A percentile compares a stretch with the other conserved stretches of the same genome.
Evolutionary conservation across 2,888 invertebrate species (phyloP).

Genomic region (Bhutanitis thaidina): DNA sequence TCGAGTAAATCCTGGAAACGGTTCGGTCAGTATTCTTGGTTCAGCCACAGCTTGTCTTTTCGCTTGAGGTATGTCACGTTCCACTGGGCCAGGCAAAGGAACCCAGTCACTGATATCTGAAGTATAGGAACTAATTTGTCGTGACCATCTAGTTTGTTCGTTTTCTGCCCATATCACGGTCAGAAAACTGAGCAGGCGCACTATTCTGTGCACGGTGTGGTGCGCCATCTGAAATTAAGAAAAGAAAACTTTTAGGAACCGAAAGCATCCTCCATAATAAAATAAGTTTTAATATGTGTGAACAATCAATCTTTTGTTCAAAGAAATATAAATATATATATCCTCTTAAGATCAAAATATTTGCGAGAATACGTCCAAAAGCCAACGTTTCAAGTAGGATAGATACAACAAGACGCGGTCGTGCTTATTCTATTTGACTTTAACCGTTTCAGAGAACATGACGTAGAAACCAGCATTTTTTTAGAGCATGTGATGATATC

Average conservation of each 20-base stretch:
- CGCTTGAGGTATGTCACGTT: constrained; percentile 47
- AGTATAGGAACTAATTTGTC: constrained; percentile 71
- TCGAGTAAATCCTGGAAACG: constrained; percentile 48
- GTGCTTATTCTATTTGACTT: too few species aligned
- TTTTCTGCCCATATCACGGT: constrained; percentile 43
- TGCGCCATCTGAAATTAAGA: constrained; percentile 61
- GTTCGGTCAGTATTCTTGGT: constrained; percentile 67
- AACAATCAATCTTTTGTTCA: too few species aligned
- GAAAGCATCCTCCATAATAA: too few species aligned
- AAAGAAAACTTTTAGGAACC: neutral
- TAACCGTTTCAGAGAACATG: too few species aligned
- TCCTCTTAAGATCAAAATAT: too few species aligned
- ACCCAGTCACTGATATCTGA: constrained; percentile 72
- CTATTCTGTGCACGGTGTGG: constrained; percentile 43
- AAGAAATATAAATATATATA: too few species aligned
- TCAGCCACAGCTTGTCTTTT: constrained; percentile 70
- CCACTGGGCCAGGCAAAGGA: constrained; percentile 56
- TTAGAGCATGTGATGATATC: too few species aligned
- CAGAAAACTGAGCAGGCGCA: constrained; percentile 46
- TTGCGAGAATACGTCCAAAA: too few species aligned
- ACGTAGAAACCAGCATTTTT: too few species aligned
- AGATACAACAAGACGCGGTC: too few species aligned
- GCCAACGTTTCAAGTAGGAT: too few species aligned
- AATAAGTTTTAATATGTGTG: too few species aligned
- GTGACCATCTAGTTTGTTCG: constrained; percentile 67